phyloP scores from a whole-genome alignment of 2,797 vertebrate species.

The Sarcophilus harrisii region DNA sequence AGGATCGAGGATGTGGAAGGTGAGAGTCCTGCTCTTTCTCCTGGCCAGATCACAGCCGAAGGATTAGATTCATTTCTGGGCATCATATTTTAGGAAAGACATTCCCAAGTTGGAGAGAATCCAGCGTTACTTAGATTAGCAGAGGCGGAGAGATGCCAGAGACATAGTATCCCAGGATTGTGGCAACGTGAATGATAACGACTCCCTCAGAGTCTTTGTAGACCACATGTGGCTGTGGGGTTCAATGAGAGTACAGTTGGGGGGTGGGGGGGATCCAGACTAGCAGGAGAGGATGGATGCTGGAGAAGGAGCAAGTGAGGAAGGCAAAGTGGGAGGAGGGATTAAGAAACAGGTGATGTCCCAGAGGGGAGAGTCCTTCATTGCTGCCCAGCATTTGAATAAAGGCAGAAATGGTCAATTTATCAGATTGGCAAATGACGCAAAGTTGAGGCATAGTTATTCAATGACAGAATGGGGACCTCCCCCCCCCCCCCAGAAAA shows the following conservation, averaged over 20 bases:
- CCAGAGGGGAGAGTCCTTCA: not conserved
- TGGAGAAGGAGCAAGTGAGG: not conserved
- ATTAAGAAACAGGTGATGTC: not conserved
- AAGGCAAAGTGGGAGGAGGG: not conserved
- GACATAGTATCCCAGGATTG: not conserved
- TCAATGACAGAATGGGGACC: not conserved
- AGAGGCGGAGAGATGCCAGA: not conserved
- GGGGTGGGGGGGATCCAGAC: not conserved
- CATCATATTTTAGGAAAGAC: not conserved
- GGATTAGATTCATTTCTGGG: not conserved
- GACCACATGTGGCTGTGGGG: not conserved
- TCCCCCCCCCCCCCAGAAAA: rapidly evolving
- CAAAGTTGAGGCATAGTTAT: not conserved
- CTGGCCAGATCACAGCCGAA: not conserved
- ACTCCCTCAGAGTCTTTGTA: not conserved
- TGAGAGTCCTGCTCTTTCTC: not conserved
- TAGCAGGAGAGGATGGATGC: not conserved
- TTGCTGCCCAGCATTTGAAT: not conserved
- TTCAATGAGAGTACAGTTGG: not conserved
- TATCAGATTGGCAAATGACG: not conserved
- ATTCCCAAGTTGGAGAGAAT: not conserved
- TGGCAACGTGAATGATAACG: not conserved
- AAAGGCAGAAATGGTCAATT: not conserved
- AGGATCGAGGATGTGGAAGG: not conserved
- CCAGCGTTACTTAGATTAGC: not conserved